These are phyloP conservation scores for Pangasius sanitwongsei DNA, from an alignment of 2,797 vertebrate genomes.

Conservation along the genomic window DNA sequence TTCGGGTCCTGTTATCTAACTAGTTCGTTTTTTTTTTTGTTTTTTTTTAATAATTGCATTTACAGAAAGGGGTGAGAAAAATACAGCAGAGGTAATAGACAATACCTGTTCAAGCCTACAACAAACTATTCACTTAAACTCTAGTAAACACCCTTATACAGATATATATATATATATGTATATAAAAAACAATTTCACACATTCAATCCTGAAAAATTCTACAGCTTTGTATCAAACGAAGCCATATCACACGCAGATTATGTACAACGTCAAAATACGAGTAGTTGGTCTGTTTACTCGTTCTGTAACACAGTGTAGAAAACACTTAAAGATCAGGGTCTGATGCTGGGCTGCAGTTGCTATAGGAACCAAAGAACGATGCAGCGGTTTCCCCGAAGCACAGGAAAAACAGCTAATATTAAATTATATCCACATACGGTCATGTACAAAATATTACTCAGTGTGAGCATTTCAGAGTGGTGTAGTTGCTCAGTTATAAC, in stretches of 20 bases:
- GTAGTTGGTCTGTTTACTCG: neutral
- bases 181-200: conserved; percentile 42
- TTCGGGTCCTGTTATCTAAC: neutral
- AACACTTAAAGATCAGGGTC: conserved; percentile 29
- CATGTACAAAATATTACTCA: conserved; percentile 23
- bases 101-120: neutral
- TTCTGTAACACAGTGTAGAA: conserved; percentile 28
- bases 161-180: neutral
- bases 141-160: conserved; percentile 4
- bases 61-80: neutral
- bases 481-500: conserved; percentile 13
- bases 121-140: conserved; percentile 14
- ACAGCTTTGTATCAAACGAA: conserved; percentile 28
- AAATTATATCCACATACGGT: conserved; percentile 20
- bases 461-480: conserved; percentile 10
- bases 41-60: neutral
- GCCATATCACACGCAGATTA: conserved; percentile 2
- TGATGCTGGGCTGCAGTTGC: conserved; percentile 12
- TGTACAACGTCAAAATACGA: conserved; percentile 24
- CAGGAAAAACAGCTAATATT: neutral
- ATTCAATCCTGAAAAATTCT: conserved; percentile 58
- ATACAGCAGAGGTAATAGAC: neutral
- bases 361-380: conserved; percentile 4
- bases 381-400: conserved; percentile 17
- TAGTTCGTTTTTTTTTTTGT: too few relatives aligned